Evolutionary conservation across 1,140 invertebrate species (phyloP), one percentile per base, ranked within the genome.

Genomic region (Drosophila seguyi): DNA sequence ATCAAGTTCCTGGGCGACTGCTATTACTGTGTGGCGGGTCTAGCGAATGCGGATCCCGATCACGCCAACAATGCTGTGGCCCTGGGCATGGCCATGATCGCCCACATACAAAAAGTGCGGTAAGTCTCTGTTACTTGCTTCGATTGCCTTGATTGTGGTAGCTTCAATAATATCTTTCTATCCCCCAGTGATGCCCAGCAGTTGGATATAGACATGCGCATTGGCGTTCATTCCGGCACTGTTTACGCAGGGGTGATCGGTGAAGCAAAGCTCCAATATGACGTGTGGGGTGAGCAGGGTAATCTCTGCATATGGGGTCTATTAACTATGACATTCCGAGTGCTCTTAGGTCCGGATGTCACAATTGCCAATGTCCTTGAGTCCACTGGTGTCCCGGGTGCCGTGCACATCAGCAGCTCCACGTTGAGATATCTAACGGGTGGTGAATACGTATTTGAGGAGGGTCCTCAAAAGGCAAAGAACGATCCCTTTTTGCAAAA

Each of bases 291-390:
- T 13, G 36, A 38, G 71, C 25, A 25, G 13, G 14, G 6, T 29
- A 11, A 41, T 18, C 0, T 8, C 1, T 20, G 10, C 0, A 6
- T 25, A 16, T 3, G 1, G 0, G 16, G 4, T 1, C 20, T 31
- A 10, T 13, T 20, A 6, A 36, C 6, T 10, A 39, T 8, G 1
- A 3, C 6, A 44, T 8, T 36, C 16, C 3, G 22, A 6, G 1
- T 44, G 10, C 4, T 1, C 3, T 16, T 27, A 85, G 82, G 82
- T 1, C 1, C 11, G 86, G 98, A 99, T 92, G 98, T 98, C 7
- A 96, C 96, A 10, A 97, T 99, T 78, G 98, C 98, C 3, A 99
- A 98, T 93, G 96, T 96, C 81, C 97, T 99, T 96, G 98, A 99
- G 92, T 96, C 97, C 56, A 96, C 97, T 6, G 98, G 98, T n/a